Conservation (phyloP, 1,140 invertebrate species). For the Drosophila littoralis region DNA sequence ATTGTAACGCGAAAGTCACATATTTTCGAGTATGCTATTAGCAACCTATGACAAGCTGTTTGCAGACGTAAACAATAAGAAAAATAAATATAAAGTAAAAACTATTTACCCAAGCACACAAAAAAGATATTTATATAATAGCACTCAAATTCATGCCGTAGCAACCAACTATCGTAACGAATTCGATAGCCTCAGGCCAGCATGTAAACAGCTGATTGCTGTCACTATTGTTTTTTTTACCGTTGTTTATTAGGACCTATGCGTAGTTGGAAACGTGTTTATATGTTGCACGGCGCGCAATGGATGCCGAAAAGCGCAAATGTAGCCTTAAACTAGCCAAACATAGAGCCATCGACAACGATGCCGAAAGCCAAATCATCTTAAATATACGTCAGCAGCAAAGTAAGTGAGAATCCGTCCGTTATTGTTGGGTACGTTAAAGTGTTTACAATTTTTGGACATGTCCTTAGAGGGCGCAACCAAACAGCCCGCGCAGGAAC, state of each 20-base stretch:
- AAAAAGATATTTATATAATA: no score
- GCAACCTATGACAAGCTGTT: no score
- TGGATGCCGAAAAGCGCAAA: neutral
- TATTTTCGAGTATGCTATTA: neutral
- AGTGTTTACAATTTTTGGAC: neutral
- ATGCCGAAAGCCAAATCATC: neutral
- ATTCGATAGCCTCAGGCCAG: neutral
- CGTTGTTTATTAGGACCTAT: conserved; percentile 15
- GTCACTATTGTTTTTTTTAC: neutral
- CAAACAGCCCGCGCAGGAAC: conserved; percentile 66
- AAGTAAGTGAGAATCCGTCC: conserved; percentile 13
- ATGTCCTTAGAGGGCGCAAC: conserved; percentile 5
- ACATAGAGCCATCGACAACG: neutral
- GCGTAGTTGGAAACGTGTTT: neutral
- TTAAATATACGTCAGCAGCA: conserved; percentile 2
- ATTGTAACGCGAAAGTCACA: neutral
- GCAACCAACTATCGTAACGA: neutral
- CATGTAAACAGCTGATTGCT: conserved; percentile 15
- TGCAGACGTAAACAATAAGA: no score
- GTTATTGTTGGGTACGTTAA: no score
- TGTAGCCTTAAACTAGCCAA: neutral
- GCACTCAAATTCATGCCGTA: no score
- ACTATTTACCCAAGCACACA: no score
- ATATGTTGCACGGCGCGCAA: neutral
- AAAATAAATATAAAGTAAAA: neutral